These are phyloP conservation scores for Tethea ocularis DNA, from an alignment of 2,888 invertebrate species.

Conservation along the genomic window DNA sequence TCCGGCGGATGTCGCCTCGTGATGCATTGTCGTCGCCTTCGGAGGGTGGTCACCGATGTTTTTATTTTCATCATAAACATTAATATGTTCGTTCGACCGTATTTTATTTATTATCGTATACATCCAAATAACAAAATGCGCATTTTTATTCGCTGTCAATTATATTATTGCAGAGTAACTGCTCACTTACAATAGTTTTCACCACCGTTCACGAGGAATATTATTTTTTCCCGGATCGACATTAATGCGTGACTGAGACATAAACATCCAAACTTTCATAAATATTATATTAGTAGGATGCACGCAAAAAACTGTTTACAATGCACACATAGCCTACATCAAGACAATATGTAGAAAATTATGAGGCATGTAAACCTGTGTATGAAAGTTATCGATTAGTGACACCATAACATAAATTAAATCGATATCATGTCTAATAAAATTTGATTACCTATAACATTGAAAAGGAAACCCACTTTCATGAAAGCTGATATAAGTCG, in stretches of 20 bases:
- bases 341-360: too few species aligned
- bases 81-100: constrained; percentile 52
- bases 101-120: constrained; percentile 32
- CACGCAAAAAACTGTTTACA: too few species aligned
- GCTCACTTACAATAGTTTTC: neutral
- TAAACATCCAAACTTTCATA: too few species aligned
- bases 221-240: too few species aligned
- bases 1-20: constrained; percentile 80
- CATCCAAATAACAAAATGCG: constrained; percentile 19
- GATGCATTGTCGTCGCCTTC: constrained; percentile 74
- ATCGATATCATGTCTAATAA: neutral
- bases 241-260: too few species aligned
- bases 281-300: too few species aligned
- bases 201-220: too few species aligned
- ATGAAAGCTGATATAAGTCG: neutral
- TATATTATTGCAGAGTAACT: constrained; percentile 15
- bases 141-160: constrained; percentile 18
- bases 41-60: constrained; percentile 73
- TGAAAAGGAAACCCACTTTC: too few species aligned
- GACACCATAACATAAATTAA: too few species aligned
- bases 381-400: too few species aligned
- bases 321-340: neutral
- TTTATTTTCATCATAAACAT: constrained; percentile 72
- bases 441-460: too few species aligned
- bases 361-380: too few species aligned